Evolutionary conservation across 2,888 invertebrate species (phyloP), one percentile per base, ranked within the genome.

Genomic region (Trachelus iudaicus): DNA sequence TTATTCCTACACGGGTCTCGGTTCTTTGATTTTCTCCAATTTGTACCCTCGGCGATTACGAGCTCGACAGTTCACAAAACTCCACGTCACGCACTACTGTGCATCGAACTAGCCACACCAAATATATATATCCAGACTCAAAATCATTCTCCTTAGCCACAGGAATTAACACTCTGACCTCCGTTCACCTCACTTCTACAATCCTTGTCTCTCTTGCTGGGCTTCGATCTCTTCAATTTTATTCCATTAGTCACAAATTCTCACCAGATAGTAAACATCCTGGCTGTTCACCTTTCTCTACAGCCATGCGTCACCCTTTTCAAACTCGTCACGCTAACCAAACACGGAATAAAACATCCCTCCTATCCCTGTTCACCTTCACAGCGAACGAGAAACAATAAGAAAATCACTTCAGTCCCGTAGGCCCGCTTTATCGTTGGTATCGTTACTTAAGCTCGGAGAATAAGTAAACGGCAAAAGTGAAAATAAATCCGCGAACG

Each of bases 1-100:
- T 56, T 56, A 3, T 56, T 56, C 23, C 56, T 23, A 9, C 56
- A 9, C 56, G 2, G 15, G 91, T 88, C 93, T 93, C 56, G 56
- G 56, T 56, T 56, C 23, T 6, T 1, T 23, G 2, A 23, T 56
- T 56, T 56, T 56, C 56, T 23, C 23, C 56, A 56, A 9, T 23
- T 56, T 56, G 9, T 56, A 23, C 9, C 9, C 56, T 56, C 56
- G 23, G 9, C 56, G 23, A 56, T 56, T 15, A 56, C 56, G 56
- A 9, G 23, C 2, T 56, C 56, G 9, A 56, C 9, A 56, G 23
- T 56, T 23, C 56, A 56, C 56, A 23, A 56, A 56, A 35, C 35
- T 12, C 23, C 56, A 56, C 56, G 56, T 56, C 56, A 23, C 56
- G 56, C 56, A 56, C 56, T 56, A 2, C 56, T 2, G 23, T 23